These are phyloP conservation scores for Drosophila falleni DNA, from an alignment of 2,888 invertebrate genomes.

Conservation along the genomic window DNA sequence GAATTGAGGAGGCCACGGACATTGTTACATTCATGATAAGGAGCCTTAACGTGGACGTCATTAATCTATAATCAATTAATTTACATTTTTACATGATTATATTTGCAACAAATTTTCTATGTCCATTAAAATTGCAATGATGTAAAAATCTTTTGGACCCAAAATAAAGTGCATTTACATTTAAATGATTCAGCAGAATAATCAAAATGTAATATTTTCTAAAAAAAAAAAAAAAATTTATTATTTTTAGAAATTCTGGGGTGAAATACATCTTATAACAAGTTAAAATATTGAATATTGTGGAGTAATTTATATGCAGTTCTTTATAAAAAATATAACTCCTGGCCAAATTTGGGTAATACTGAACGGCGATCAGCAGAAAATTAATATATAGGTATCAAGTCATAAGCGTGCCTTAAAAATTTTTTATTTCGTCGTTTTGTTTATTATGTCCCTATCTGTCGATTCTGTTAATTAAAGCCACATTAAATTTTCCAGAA, in stretches of 20 bases:
- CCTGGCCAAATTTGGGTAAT: no score
- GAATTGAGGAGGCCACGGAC: slow-evolving; percentile 97
- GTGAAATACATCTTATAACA: no score
- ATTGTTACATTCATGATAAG: slow-evolving; percentile 88
- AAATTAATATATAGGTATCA: no score
- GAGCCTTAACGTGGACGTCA: slow-evolving; percentile 81
- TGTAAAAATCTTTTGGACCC: slow-evolving; percentile 8
- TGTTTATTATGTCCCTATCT: background rate
- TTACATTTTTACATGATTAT: slow-evolving; percentile 18
- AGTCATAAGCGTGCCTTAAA: no score
- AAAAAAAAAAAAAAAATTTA: background rate
- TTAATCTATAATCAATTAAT: slow-evolving; percentile 75
- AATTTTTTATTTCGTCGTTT: no score
- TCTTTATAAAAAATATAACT: no score
- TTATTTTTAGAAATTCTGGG: background rate
- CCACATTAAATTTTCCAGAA: background rate
- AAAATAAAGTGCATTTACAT: slow-evolving; percentile 23
- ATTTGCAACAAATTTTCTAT: slow-evolving; percentile 18
- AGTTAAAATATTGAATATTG: no score
- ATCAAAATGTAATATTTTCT: background rate
- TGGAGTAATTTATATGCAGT: no score
- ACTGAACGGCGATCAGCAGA: no score
- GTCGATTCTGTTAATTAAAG: background rate
- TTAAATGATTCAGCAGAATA: background rate
- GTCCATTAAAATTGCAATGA: slow-evolving; percentile 14